Conservation (phyloP, 1,140 invertebrate species). For the Caerostris extrusa region DNA sequence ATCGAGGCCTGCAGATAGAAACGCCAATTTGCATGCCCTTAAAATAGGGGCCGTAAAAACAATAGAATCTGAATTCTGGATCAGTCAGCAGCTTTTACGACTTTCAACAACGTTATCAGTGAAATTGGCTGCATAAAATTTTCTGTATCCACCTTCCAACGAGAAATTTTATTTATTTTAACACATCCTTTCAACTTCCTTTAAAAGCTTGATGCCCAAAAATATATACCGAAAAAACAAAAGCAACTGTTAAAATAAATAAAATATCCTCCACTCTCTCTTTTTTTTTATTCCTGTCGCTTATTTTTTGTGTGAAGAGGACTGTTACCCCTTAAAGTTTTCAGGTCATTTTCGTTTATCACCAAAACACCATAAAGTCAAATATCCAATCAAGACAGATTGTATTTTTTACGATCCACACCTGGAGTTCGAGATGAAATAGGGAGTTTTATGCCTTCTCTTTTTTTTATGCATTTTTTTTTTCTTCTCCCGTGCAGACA, state of each 20-base stretch:
- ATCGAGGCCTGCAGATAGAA: slow-evolving; percentile 5
- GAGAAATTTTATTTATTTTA: slow-evolving; percentile 52
- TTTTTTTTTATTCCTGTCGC: slow-evolving; percentile 14
- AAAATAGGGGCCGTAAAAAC: slow-evolving; percentile 65
- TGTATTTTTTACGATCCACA: slow-evolving; percentile 68
- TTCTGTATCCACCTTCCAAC: slow-evolving; percentile 14
- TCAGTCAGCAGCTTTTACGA: slow-evolving; percentile 70
- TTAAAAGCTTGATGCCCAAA: slow-evolving; percentile 52
- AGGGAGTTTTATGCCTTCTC: slow-evolving; percentile 63
- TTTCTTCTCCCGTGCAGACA: background rate
- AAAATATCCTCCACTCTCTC: slow-evolving; percentile 37
- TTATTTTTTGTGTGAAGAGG: slow-evolving; percentile 46
- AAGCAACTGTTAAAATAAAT: slow-evolving; percentile 66
- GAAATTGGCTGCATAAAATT: slow-evolving; percentile 73
- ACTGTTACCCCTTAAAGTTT: slow-evolving; percentile 70
- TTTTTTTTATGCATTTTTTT: background rate
- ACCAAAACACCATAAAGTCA: slow-evolving; percentile 68
- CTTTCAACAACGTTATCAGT: slow-evolving; percentile 73
- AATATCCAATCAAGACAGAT: slow-evolving; percentile 76
- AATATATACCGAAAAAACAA: slow-evolving; percentile 41
- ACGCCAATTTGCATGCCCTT: slow-evolving; percentile 56
- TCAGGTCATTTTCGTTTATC: slow-evolving; percentile 73
- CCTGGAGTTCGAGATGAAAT: slow-evolving; percentile 65
- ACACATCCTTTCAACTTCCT: slow-evolving; percentile 55
- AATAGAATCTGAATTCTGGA: slow-evolving; percentile 54